Evolutionary conservation across 2,797 vertebrate genomes (phyloP), one percentile per base, ranked within the genome.

Genomic region (Phataginus tetradactyla): DNA sequence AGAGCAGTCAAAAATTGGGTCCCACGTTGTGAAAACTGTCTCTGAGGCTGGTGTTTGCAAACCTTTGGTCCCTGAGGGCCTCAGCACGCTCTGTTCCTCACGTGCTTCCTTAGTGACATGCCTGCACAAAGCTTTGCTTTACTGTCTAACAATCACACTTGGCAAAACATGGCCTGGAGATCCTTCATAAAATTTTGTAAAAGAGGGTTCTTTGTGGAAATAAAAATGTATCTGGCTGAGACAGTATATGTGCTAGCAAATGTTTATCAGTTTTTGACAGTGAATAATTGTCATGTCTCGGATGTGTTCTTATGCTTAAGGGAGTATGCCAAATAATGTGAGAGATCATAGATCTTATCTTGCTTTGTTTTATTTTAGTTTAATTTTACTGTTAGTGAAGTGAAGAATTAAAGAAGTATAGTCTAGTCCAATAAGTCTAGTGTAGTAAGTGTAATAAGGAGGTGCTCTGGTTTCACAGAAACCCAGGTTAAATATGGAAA

Each of bases 321-420:
- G 64, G 45, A 63, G 71, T 69, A 89, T 57, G 59, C 27, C 29
- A 91, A 89, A 75, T 13, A 2, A 69, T 37, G 10, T 77, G 42
- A 90, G 17, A 53, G 51, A 94, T 84, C 37, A 27, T 9, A 21
- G 84, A 84, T 91, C 45, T 93, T 88, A 63, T 69, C 87, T 90
- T 86, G 61, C 63, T 74, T 69, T 77, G 63, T n/a, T 89, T 68
- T 72, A 64, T 18, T 87, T 29, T 53, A 86, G 20, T 86, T 87
- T 96, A 78, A 45, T 49, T 83, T 92, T 86, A 74, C 74, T 91
- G 95, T 95, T 39, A 61, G 13, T 77, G 51, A 34, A n/a, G 55
- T 29, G 42, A 37, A 53, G 59, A 92, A 18, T 68, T 90, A 69
- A 53, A 79, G 59, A 90, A 93, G 1, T 77, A n/a, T 21, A 87